phyloP scores from a whole-genome alignment of 2,113 vertebrate genomes.

The Oncorhynchus kisutch region DNA sequence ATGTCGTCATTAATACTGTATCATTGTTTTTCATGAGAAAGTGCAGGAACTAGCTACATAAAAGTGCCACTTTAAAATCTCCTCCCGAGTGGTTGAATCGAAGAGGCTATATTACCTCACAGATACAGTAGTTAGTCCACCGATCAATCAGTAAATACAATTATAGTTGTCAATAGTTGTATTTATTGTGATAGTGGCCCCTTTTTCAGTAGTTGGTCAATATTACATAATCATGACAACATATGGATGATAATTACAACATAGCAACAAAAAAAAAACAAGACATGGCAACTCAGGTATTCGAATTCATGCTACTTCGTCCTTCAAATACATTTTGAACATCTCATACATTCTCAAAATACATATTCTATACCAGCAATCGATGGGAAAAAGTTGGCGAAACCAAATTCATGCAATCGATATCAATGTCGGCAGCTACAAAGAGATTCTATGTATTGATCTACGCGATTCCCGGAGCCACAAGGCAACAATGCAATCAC shows the following conservation, averaged over 20 bases:
- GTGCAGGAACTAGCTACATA: not conserved
- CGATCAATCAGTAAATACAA: not conserved
- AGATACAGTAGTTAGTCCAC: not conserved
- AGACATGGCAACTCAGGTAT: slow-evolving; percentile 16
- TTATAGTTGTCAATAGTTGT: not conserved
- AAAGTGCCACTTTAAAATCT: slow-evolving; percentile 27
- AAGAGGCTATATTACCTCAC: not conserved
- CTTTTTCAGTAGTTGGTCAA: slow-evolving; percentile 20
- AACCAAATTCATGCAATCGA: not conserved
- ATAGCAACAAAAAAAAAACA: slow-evolving; percentile 6
- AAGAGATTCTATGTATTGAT: not conserved
- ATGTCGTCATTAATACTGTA: not conserved
- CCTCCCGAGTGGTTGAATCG: slow-evolving; percentile 24
- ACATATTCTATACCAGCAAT: not conserved
- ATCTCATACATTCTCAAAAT: not conserved
- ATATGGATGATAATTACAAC: slow-evolving; percentile 13
- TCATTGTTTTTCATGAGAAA: slow-evolving; percentile 12
- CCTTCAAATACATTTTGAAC: not conserved
- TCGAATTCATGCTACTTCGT: not conserved
- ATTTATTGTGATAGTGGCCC: slow-evolving; percentile 6
- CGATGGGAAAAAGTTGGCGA: not conserved
- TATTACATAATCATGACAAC: slow-evolving; percentile 34
- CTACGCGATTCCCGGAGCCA: slow-evolving; percentile 12
- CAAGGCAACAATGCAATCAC: slow-evolving; percentile 9
- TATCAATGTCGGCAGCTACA: not conserved